Evolutionary conservation across 1,140 invertebrate species (phyloP), one percentile per base, ranked within the genome.

Genomic region (Caenorhabditis inopinata): DNA sequence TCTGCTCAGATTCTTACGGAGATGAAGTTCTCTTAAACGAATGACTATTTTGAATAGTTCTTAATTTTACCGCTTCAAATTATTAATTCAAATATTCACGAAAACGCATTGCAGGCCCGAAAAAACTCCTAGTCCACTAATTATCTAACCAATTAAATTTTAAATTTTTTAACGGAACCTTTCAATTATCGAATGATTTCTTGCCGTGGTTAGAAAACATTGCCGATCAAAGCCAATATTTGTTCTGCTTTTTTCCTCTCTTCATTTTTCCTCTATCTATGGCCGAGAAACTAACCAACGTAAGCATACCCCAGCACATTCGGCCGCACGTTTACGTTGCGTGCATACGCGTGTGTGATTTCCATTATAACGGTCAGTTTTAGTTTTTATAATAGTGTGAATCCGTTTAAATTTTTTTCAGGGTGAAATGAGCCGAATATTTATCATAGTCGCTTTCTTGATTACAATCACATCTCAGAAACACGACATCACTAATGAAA

Each of bases 151-250:
- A n/a, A n/a, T n/a, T n/a, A n/a, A n/a, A n/a, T n/a, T n/a, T n/a
- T n/a, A n/a, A n/a, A n/a, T n/a, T n/a, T n/a, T n/a, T n/a, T n/a
- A n/a, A n/a, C n/a, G n/a, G n/a, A n/a, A n/a, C n/a, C n/a, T n/a
- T n/a, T n/a, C n/a, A n/a, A n/a, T n/a, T n/a, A n/a, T n/a, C n/a
- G n/a, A n/a, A n/a, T n/a, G n/a, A n/a, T n/a, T n/a, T n/a, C n/a
- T n/a, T n/a, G n/a, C n/a, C n/a, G n/a, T n/a, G n/a, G n/a, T n/a
- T 29, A 68, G 58, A 21, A 68, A 68, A 38, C 58, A n/a, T n/a
- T n/a, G n/a, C 58, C 58, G 58, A 21, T 25, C n/a, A 68, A 42
- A 68, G 58, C 58, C 58, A 68, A 68, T 68, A 68, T 68, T 68
- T 68, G 58, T 68, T 68, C 58, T n/a, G 35, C 11, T 68, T 68